Percentiles rank a stretch among this genome's conserved stretches.
Evolutionary conservation across 2,888 invertebrate species (phyloP).

Genomic region (Drosophila ezoana): DNA sequence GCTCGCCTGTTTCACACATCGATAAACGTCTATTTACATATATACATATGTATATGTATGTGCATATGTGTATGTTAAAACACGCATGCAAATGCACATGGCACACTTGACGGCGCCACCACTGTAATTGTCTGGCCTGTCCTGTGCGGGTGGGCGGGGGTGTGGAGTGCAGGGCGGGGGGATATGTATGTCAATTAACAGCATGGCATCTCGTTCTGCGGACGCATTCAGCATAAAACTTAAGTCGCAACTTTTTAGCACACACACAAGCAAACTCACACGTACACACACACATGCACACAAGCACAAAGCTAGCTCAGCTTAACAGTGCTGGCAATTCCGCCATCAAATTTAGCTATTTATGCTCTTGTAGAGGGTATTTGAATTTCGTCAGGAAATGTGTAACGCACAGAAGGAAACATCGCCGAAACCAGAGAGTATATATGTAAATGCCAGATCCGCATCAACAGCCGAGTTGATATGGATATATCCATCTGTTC

Average conservation of each 20-base stretch:
- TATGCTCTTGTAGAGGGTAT: no score
- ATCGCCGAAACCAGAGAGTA: no score
- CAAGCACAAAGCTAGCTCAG: slow-evolving; percentile 6
- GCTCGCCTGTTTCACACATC: neutral
- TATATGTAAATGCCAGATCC: no score
- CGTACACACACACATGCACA: neutral
- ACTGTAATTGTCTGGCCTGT: slow-evolving; percentile 26
- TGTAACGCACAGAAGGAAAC: no score
- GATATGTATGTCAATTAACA: slow-evolving; percentile 54
- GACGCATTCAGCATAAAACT: slow-evolving; percentile 35
- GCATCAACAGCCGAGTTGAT: no score
- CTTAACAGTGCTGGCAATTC: neutral
- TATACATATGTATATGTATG: no score
- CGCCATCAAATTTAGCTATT: no score
- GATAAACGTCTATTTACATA: neutral
- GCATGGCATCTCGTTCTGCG: slow-evolving; percentile 58
- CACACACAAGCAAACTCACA: slow-evolving; percentile 1
- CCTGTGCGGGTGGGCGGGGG: neutral
- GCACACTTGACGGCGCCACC: slow-evolving; percentile 28
- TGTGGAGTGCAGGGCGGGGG: neutral
- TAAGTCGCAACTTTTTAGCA: slow-evolving; percentile 41
- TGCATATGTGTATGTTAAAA: no score
- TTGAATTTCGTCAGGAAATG: no score
- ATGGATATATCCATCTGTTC: no score
- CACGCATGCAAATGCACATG: slow-evolving; percentile 2